Conservation (phyloP, 1,140 invertebrate species). For the Ladona fulva region DNA sequence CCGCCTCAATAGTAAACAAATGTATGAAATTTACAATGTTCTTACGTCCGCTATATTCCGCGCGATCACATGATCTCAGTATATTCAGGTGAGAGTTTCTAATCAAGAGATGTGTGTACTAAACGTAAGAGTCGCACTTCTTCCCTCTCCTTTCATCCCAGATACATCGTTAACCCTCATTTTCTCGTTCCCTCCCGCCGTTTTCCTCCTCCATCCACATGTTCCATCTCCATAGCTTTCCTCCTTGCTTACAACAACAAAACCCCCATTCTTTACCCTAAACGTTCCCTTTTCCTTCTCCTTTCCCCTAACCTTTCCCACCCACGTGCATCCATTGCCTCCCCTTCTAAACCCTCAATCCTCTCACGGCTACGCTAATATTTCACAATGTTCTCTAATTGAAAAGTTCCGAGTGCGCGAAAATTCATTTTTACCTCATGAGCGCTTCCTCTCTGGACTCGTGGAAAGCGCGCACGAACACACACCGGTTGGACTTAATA, state of each 20-base stretch:
- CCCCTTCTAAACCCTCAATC: not conserved
- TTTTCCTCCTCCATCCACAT: not conserved
- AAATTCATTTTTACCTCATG: not conserved
- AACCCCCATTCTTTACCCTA: not conserved
- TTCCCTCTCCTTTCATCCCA: too few species aligned
- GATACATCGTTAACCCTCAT: not conserved
- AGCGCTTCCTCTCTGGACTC: not conserved
- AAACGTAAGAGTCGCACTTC: too few species aligned
- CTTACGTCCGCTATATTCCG: too few species aligned
- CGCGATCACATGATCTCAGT: too few species aligned
- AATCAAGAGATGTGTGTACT: too few species aligned
- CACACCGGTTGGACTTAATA: too few species aligned
- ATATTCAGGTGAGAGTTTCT: too few species aligned
- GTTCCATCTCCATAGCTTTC: not conserved
- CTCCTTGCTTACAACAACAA: not conserved
- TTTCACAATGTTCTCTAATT: not conserved
- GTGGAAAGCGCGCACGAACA: too few species aligned
- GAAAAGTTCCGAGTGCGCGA: not conserved
- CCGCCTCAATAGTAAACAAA: too few species aligned
- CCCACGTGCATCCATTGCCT: not conserved
- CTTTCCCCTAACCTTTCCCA: not conserved
- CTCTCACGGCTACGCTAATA: not conserved
- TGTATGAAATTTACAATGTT: too few species aligned
- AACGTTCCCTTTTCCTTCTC: not conserved
- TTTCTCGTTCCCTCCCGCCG: not conserved